A percentile compares a stretch with the other conserved stretches of the same genome.
These are phyloP conservation scores for Uloborus diversus DNA, from an alignment of 1,140 invertebrate species.

Conservation along the genomic window DNA sequence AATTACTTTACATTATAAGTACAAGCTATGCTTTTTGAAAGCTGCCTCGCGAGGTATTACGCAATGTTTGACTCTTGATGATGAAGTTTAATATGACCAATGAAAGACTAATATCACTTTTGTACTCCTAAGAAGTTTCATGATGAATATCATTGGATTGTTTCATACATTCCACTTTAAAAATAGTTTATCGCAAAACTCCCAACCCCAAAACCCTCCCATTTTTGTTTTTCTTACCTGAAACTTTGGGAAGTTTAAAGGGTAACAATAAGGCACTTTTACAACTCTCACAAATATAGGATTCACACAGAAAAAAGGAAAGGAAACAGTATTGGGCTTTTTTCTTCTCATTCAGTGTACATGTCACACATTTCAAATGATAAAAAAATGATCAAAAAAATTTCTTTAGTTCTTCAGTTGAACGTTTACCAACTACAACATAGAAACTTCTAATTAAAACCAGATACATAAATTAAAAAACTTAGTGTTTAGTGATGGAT, in stretches of 20 bases:
- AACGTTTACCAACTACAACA: too few species aligned
- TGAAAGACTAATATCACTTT: constrained; percentile 56
- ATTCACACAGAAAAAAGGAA: constrained; percentile 36
- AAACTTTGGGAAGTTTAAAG: constrained; percentile 47
- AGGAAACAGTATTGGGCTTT: constrained; percentile 41
- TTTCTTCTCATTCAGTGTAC: too few species aligned
- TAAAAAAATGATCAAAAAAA: too few species aligned
- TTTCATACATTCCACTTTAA: constrained; percentile 23
- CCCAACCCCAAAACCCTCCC: constrained; percentile 42
- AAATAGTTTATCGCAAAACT: constrained; percentile 42
- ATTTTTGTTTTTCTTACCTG: background rate
- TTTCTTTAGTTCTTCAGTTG: too few species aligned
- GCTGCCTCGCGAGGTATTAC: constrained; percentile 35
- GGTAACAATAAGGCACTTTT: constrained; percentile 52
- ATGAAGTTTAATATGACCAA: constrained; percentile 45
- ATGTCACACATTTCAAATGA: too few species aligned
- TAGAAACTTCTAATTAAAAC: too few species aligned
- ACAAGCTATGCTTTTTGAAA: constrained; percentile 41
- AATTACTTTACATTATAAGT: constrained; percentile 54
- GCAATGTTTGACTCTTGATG: constrained; percentile 31
- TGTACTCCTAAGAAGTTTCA: constrained; percentile 40
- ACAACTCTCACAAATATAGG: constrained; percentile 45
- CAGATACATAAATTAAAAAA: too few species aligned
- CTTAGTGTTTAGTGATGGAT: too few species aligned
- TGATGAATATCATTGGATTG: constrained; percentile 39